phyloP scores from a whole-genome alignment of 2,888 invertebrate species.

The Teleiodes luculella region DNA sequence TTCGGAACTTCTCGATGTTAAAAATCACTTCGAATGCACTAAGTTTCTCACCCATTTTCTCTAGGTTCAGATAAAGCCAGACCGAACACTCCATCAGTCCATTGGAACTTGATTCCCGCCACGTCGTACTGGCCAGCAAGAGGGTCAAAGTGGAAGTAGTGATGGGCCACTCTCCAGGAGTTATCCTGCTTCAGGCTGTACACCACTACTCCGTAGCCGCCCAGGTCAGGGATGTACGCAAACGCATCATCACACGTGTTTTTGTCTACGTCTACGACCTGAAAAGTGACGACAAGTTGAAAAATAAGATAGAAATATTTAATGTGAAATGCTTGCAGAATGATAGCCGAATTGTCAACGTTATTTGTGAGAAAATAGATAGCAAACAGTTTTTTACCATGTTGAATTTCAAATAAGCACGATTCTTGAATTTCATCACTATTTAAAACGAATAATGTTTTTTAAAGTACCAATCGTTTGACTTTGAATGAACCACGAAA shows the following conservation, averaged over 20 bases:
- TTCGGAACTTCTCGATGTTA: no score
- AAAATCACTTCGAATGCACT: no score
- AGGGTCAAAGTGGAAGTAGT: slow-evolving; percentile 91
- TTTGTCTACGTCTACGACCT: slow-evolving; percentile 84
- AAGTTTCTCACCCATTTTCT: slow-evolving; percentile 73
- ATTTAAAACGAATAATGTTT: no score
- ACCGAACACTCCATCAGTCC: slow-evolving; percentile 91
- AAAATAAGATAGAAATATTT: background rate
- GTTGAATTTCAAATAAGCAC: no score
- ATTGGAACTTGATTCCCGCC: slow-evolving; percentile 89
- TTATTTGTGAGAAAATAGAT: no score
- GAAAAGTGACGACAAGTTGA: slow-evolving; percentile 34
- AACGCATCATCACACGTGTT: slow-evolving; percentile 86
- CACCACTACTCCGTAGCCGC: slow-evolving; percentile 86
- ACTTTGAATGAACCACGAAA: no score
- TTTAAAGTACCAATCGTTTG: no score
- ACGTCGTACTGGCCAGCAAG: slow-evolving; percentile 86
- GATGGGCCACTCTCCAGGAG: slow-evolving; percentile 88
- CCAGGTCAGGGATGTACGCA: slow-evolving; percentile 88
- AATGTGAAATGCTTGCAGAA: no score
- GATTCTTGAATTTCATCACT: no score
- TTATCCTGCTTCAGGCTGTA: slow-evolving; percentile 86
- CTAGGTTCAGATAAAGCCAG: slow-evolving; percentile 82
- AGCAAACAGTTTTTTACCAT: no score
- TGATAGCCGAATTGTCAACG: background rate